Evolutionary conservation across 2,113 vertebrate species (phyloP).

Genomic region (Pholis gunnellus): DNA sequence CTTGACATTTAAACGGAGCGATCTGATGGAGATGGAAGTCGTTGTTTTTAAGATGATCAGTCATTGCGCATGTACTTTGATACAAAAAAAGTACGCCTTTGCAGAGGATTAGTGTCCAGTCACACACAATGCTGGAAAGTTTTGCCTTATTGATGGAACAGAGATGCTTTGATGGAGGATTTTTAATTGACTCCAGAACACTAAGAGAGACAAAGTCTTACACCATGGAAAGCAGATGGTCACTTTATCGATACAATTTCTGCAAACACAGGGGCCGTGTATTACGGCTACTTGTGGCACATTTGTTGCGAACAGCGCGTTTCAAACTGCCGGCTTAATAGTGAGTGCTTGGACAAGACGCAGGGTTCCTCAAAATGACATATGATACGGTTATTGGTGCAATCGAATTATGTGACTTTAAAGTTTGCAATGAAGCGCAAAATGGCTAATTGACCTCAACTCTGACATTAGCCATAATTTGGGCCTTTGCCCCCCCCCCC

Average conservation of each 20-base stretch:
- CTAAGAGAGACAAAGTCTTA: constrained; percentile 14
- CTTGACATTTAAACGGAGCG: constrained; percentile 53
- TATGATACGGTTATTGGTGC: constrained; percentile 66
- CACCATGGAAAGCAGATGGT: constrained; percentile 47
- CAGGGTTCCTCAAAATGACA: constrained; percentile 61
- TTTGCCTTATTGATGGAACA: constrained; percentile 22
- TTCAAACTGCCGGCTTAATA: constrained; percentile 35
- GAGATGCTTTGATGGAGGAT: constrained; percentile 47
- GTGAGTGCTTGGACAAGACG: constrained; percentile 54
- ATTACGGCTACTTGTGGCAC: not conserved
- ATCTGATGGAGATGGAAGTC: constrained; percentile 29
- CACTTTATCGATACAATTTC: constrained; percentile 22
- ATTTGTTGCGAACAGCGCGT: constrained; percentile 7
- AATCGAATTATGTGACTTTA: constrained; percentile 79
- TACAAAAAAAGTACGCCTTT: not conserved
- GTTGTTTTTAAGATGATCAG: constrained; percentile 34
- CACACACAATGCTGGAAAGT: constrained; percentile 11
- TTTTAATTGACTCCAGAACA: constrained; percentile 23
- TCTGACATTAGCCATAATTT: constrained; percentile 81
- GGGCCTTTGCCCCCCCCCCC: constrained; percentile 37
- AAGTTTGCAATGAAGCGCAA: constrained; percentile 83
- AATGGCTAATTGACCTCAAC: constrained; percentile 85
- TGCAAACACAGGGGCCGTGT: constrained; percentile 1
- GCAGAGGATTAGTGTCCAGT: constrained; percentile 35
- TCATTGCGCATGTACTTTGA: constrained; percentile 18